Evolutionary conservation across 2,797 vertebrate genomes (phyloP), one percentile per base, ranked within the genome.

Genomic region (Paratrypauchen microcephalus): DNA sequence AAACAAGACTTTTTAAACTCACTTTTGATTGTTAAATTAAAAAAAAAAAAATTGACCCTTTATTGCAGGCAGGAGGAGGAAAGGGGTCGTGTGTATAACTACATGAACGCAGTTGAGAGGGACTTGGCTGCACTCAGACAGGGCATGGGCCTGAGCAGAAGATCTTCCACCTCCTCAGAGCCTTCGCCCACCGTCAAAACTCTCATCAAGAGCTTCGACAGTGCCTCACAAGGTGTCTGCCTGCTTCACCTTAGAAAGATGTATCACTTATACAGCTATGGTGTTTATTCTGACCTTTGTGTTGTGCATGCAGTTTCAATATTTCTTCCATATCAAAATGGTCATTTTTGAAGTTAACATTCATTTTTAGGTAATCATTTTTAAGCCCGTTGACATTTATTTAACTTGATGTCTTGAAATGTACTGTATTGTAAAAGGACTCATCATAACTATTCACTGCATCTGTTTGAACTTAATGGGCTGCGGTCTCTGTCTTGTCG

Each of bases 141-240:
- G 80, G 96, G 97, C 9, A 97, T 98, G 96, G 97, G 96, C 6
- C 91, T 97, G 74, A 98, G 95, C 61, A 92, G 97, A 26, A 89
- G 96, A 18, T 97, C 97, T 0, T 98, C 96, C 39, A 95, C 96
- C 24, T 96, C 97, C 74, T 98, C 97, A 0, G 97, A 98, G 85
- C 96, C 97, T 0, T 97, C 96, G 0, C 96, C 97, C 39, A 98
- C 97, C 0, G 97, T 98, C 32, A 98, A 98, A 84, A 98, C 96
- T 0, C 96, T 98, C 87, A 98, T 98, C 90, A 98, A 98, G 81
- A 98, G 96, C 71, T 98, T 98, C 0, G 96, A 98, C 91, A 98
- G 94, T 54, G 96, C 97, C 64, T 97, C 97, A 4, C 90, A 92
- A 88, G 88, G 88, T 89, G 69, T 80, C 12, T 0, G 47, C 1